These are phyloP conservation scores for Acanthurus tractus DNA, from an alignment of 2,797 vertebrate species.

Conservation along the genomic window DNA sequence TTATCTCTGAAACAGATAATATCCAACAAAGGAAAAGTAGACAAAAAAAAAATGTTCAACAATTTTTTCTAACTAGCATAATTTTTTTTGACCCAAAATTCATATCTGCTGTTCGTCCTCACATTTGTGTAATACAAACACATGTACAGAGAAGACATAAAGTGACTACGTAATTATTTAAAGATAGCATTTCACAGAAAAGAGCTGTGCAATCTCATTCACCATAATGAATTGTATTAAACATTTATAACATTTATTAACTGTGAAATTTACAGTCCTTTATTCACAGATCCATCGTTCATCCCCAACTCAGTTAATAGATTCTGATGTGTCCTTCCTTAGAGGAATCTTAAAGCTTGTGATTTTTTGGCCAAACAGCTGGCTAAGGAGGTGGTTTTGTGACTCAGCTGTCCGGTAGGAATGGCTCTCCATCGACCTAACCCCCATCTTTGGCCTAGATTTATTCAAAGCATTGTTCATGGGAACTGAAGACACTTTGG, in stretches of 20 bases:
- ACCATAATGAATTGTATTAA: constrained; percentile 88
- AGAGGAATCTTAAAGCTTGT: constrained; percentile 99
- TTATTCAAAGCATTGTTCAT: constrained; percentile 87
- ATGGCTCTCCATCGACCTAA: constrained; percentile 84
- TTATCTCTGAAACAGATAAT: constrained; percentile 86
- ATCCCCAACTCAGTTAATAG: constrained; percentile 86
- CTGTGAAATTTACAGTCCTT: constrained; percentile 80
- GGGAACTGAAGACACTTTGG: constrained; percentile 87
- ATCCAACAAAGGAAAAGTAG: constrained; percentile 84
- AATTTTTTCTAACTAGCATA: constrained; percentile 81
- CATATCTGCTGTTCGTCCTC: constrained; percentile 87
- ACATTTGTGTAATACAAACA: constrained; percentile 90
- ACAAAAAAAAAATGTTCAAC: constrained; percentile 78
- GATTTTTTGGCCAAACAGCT: constrained; percentile 98
- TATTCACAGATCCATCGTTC: constrained; percentile 81
- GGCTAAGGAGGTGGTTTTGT: constrained; percentile 96
- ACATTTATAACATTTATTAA: constrained; percentile 70
- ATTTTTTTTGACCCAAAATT: constrained; percentile 85
- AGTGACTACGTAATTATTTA: constrained; percentile 87
- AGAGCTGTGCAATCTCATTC: constrained; percentile 93
- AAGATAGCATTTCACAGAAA: constrained; percentile 89
- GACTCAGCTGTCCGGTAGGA: constrained; percentile 94
- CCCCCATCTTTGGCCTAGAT: constrained; percentile 83
- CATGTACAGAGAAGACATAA: constrained; percentile 90
- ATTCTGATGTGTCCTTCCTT: constrained; percentile 94